Evolutionary conservation across 2,888 invertebrate genomes (phyloP).

Genomic region (Cylloceria caligata): DNA sequence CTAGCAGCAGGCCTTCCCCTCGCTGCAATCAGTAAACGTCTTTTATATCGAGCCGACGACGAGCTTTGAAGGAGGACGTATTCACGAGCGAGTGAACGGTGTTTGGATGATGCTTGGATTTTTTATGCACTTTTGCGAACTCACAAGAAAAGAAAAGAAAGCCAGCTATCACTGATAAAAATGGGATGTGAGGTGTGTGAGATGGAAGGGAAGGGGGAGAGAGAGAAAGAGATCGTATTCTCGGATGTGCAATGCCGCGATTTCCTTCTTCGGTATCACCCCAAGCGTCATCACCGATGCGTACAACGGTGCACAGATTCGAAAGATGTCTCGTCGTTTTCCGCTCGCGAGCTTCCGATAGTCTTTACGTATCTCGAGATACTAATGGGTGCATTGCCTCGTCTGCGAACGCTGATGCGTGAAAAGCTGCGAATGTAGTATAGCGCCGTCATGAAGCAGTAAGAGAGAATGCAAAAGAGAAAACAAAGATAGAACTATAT

Average conservation of each 20-base stretch:
- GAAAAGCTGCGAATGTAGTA: slow-evolving; percentile 37
- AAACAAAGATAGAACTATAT: slow-evolving; percentile 46
- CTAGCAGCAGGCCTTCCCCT: slow-evolving; percentile 35
- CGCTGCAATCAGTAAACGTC: slow-evolving; percentile 63
- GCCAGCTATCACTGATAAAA: slow-evolving; percentile 37
- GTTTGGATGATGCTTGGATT: slow-evolving; percentile 39
- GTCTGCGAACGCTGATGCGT: slow-evolving; percentile 75
- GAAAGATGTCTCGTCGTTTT: slow-evolving; percentile 49
- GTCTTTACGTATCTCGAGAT: slow-evolving; percentile 77
- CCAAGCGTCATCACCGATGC: slow-evolving; percentile 7
- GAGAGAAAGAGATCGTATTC: slow-evolving; percentile 52
- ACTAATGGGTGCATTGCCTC: slow-evolving; percentile 79
- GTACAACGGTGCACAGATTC: slow-evolving; percentile 20
- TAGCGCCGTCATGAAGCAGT: not conserved
- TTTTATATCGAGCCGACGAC: slow-evolving; percentile 64
- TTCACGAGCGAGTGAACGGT: slow-evolving; percentile 36
- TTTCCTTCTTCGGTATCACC: slow-evolving; percentile 23
- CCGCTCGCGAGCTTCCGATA: slow-evolving; percentile 77
- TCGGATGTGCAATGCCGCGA: slow-evolving; percentile 17
- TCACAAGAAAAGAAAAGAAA: slow-evolving; percentile 34
- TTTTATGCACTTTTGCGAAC: slow-evolving; percentile 58
- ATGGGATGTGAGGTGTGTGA: not conserved
- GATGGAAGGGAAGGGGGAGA: no score
- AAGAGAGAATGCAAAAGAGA: slow-evolving; percentile 33
- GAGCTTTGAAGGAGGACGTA: slow-evolving; percentile 36